Evolutionary conservation across 2,113 vertebrate species (phyloP), one percentile per base, ranked within the genome.

Genomic region (Ceuthmochares aereus): DNA sequence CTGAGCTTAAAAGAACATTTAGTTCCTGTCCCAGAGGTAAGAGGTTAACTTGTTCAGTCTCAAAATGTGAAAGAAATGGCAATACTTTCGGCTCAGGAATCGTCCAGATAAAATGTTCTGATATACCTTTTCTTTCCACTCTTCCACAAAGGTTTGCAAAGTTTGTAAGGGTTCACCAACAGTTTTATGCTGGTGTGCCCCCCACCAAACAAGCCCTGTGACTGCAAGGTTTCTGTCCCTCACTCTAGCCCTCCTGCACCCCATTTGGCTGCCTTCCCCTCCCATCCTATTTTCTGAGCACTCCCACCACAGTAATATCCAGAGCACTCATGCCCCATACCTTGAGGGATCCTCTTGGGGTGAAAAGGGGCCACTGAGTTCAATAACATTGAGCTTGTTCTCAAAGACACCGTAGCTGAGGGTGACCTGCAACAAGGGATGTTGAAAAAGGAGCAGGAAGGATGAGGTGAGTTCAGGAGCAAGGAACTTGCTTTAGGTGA

Each of bases 401-500:
- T 99, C 99, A 94, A 99, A 98, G 90, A 98, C 92, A 29, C 99
- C 99, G 0, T 99, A 99, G 87, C 99, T 99, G 92, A 99, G 98
- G 23, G 99, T 99, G 82, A 99, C 99, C 99, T 99, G 93, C 64
- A 88, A 82, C 78, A 47, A n/a, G 14, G 56, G 32, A n/a, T 5
- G 12, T 25, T 49, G 45, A 75, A 30, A 72, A 77, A 89, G n/a
- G 67, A 66, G 15, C 9, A 91, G 25, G 60, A 15, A 89, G 7
- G 30, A 10, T 34, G 16, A 90, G 20, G 14, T 63, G 51, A 49
- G 23, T 18, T 42, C 49, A 83, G 47, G 49, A 83, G 51, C 32
- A 81, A 88, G 29, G 32, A 84, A 56, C 36, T 60, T 64, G 49
- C 8, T 87, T 34, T 52, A 66, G 23, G 11, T 8, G 4, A 83